phyloP scores from a whole-genome alignment of 2,888 invertebrate genomes.

The Ectemnius continuus region DNA sequence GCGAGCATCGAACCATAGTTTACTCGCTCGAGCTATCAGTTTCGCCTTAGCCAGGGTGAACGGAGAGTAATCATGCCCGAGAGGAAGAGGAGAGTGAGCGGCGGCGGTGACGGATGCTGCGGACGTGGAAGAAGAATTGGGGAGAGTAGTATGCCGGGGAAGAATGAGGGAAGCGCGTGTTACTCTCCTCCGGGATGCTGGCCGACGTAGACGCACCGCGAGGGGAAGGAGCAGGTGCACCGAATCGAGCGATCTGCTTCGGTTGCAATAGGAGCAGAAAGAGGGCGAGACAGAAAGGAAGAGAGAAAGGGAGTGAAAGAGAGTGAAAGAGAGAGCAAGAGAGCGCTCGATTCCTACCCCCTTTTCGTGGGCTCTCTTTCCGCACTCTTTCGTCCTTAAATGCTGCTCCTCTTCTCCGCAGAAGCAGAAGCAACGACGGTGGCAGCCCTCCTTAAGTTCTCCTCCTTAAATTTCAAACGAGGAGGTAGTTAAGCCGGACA shows the following conservation, averaged over 20 bases:
- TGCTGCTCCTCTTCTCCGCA: constrained; percentile 31
- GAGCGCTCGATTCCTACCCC: constrained; percentile 35
- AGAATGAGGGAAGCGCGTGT: constrained; percentile 35
- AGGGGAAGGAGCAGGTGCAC: constrained; percentile 43
- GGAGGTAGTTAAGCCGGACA: constrained; percentile 52
- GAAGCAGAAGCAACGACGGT: constrained; percentile 50
- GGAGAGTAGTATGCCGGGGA: constrained; percentile 22
- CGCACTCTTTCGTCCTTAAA: constrained; percentile 44
- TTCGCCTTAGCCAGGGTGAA: background rate
- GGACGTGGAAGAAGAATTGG: constrained; percentile 7
- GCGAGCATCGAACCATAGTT: too few relatives aligned
- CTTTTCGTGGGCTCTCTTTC: constrained; percentile 48
- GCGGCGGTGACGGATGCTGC: too few relatives aligned
- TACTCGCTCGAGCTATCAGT: background rate
- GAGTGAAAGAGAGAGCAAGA: constrained; percentile 12
- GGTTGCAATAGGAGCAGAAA: constrained; percentile 36
- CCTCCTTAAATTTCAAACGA: constrained; percentile 58
- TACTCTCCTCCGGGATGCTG: constrained; percentile 9
- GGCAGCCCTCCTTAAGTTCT: constrained; percentile 54
- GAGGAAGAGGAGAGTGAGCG: too few relatives aligned
- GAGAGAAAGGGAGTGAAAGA: constrained; percentile 4
- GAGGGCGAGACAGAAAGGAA: constrained; percentile 7
- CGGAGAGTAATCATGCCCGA: too few relatives aligned
- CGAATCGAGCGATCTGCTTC: constrained; percentile 29
- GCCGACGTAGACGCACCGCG: constrained; percentile 22